Evolutionary conservation across 2,797 vertebrate species (phyloP).

Genomic region (Notolepis coatsorum): DNA sequence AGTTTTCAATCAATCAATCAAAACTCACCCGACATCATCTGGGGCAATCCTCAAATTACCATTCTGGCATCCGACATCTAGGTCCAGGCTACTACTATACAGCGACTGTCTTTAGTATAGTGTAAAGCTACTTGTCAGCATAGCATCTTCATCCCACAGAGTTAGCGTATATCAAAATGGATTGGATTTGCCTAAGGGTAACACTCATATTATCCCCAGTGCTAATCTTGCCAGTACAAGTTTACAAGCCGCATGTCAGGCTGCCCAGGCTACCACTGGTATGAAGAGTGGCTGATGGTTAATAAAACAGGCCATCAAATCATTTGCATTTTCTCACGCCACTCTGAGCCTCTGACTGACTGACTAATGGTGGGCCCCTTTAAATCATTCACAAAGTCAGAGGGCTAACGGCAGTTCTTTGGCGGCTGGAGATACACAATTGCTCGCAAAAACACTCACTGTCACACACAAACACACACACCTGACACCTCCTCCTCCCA

Average conservation of each 20-base stretch:
- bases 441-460: slow-evolving; percentile 8
- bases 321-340: slow-evolving; percentile 61
- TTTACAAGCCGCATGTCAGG: slow-evolving; percentile 40
- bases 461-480: slow-evolving; percentile 10
- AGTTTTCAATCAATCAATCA: too few species aligned
- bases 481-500: too few species aligned
- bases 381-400: slow-evolving; percentile 48
- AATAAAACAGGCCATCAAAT: slow-evolving; percentile 24
- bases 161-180: slow-evolving; percentile 49
- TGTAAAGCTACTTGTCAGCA: slow-evolving; percentile 14
- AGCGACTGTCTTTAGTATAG: slow-evolving; percentile 12
- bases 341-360: slow-evolving; percentile 24
- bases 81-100: not conserved
- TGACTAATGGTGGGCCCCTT: slow-evolving; percentile 32
- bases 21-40: too few species aligned
- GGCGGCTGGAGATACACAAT: slow-evolving; percentile 13
- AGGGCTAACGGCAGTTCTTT: slow-evolving; percentile 14
- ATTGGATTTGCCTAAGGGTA: slow-evolving; percentile 49
- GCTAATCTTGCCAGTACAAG: slow-evolving; percentile 40
- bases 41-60: too few species aligned
- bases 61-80: too few species aligned
- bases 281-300: slow-evolving; percentile 33
- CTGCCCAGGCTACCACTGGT: slow-evolving; percentile 29
- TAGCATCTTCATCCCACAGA: slow-evolving; percentile 7
- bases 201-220: slow-evolving; percentile 31